Base-by-base conservation (phyloP, 1,140 invertebrate species). In the Amphibalanus amphitrite region DNA sequence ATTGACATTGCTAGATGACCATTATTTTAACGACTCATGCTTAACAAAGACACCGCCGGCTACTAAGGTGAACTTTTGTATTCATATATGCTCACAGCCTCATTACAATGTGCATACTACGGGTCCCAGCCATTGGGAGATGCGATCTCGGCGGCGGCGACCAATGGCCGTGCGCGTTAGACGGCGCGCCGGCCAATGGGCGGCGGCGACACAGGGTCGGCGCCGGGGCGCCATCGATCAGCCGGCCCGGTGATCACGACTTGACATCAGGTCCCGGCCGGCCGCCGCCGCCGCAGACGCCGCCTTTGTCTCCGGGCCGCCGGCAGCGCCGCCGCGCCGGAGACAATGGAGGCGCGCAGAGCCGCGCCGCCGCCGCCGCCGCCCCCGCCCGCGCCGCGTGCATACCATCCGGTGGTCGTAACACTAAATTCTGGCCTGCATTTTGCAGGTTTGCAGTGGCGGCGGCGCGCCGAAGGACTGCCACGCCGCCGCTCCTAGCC, bases 1-100 rank as follows among this genome's bases (percentile, higher is more conserved):
- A 59, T 59, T 59, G 47, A 59, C 47, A 59, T 59, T 59, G 47
- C 47, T 59, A 59, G 47, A 59, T 59, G 47, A 59, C 47, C 47
- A 59, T 59, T 59, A 59, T 59, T 59, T 59, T 59, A 59, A 59
- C 47, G 47, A 59, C 47, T 59, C 47, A 59, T 59, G 47, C 47
- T 59, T 59, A 59, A 59, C 47, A 59, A 59, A 59, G 47, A 59
- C 47, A 59, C 47, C 47, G 47, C 47, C 47, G 47, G 47, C 47
- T 59, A 59, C 47, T 59, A 59, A 59, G 47, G 47, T 20, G 47
- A 59, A 59, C 47, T 59, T 59, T 59, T 59, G 47, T 59, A 59
- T 59, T 59, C 47, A 59, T 59, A 59, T 59, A 59, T 59, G 47
- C 47, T 59, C 47, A 59, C 47, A 59, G 47, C 47, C 47, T 59